phyloP scores from a whole-genome alignment of 64 coral and sea anemone species.

The Stylophora pistillata region DNA sequence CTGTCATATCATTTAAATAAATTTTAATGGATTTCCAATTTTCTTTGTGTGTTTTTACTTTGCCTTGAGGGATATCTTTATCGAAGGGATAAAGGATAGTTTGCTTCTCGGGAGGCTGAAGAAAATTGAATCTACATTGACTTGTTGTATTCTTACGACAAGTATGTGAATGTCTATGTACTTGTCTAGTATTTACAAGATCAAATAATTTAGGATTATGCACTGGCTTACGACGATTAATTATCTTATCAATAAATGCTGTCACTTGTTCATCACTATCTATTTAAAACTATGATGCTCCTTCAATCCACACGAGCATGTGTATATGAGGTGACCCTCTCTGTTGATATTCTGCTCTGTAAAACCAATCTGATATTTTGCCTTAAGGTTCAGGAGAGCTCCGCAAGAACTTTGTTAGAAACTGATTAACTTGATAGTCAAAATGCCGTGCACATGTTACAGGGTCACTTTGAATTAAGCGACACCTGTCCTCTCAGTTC shows the following conservation, averaged over 20 bases:
- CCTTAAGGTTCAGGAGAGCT: too few species aligned
- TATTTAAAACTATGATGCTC: neutral
- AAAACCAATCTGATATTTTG: too few species aligned
- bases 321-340: neutral
- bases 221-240: neutral
- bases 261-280: neutral
- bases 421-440: too few species aligned
- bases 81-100: slow-evolving; percentile 8
- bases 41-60: slow-evolving; percentile 7
- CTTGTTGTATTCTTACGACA: slow-evolving; percentile 38
- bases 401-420: too few species aligned
- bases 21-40: slow-evolving; percentile 1
- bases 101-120: neutral
- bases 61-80: neutral
- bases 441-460: too few species aligned
- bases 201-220: slow-evolving; percentile 4
- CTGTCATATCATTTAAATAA: slow-evolving; percentile 12
- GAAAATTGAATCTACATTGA: slow-evolving; percentile 21
- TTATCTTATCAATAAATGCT: neutral
- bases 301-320: neutral
- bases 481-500: too few species aligned
- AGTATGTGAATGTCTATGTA: slow-evolving; percentile 40
- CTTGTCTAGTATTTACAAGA: slow-evolving; percentile 24
- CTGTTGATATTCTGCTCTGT: too few species aligned
- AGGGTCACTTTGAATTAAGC: too few species aligned